Conservation (phyloP, 2,797 vertebrate genomes). For the Carapus acus region DNA sequence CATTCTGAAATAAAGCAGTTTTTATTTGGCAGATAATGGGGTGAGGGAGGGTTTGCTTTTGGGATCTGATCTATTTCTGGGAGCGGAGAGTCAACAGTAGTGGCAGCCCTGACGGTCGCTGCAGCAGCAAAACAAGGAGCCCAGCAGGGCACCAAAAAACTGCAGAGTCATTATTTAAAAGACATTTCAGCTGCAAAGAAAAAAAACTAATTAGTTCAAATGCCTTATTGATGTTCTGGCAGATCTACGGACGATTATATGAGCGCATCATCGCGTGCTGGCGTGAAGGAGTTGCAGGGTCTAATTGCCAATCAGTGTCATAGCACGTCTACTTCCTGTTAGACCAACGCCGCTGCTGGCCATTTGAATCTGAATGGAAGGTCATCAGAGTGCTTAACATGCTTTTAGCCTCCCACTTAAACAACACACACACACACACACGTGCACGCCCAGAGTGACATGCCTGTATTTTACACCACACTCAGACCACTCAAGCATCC, state of each 20-base stretch:
- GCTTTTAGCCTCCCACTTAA: constrained; percentile 46
- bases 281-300: constrained; percentile 39
- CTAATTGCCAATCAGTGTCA: constrained; percentile 28
- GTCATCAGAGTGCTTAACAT: constrained; percentile 53
- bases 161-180: constrained; percentile 64
- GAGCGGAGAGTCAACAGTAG: constrained; percentile 33
- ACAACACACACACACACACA: constrained; percentile 15
- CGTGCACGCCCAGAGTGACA: constrained; percentile 11
- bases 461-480: constrained; percentile 19
- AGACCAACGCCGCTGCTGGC: constrained; percentile 34
- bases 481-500: constrained; percentile 21
- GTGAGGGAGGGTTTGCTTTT: no score
- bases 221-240: constrained; percentile 24
- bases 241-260: constrained; percentile 19
- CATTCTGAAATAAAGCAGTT: constrained; percentile 18
- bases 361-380: constrained; percentile 54
- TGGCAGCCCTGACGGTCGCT: constrained; percentile 47
- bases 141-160: constrained; percentile 52
- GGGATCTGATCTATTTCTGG: no score
- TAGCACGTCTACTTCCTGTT: constrained; percentile 52
- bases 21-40: background rate
- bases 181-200: constrained; percentile 52
- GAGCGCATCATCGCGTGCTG: constrained; percentile 25
- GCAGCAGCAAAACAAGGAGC: constrained; percentile 55
- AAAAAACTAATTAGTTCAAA: constrained; percentile 54